Evolutionary conservation across 1,140 invertebrate genomes (phyloP).

Genomic region (Paramacrobiotus metropolitanus): DNA sequence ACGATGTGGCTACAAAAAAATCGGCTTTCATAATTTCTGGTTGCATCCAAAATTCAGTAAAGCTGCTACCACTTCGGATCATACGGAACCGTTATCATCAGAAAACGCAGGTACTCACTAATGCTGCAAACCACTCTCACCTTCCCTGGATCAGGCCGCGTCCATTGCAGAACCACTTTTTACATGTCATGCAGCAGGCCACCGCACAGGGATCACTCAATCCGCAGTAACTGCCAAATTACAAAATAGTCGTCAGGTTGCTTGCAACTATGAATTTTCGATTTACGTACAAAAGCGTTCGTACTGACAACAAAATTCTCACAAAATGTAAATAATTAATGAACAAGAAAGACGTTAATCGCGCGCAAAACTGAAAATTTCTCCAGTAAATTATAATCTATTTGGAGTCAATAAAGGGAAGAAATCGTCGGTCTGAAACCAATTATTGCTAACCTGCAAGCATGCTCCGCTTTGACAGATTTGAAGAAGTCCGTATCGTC

Average conservation of each 20-base stretch:
- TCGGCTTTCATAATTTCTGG: constrained; percentile 2
- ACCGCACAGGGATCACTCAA: constrained; percentile 93
- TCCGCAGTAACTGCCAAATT: constrained; percentile 71
- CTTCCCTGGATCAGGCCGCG: constrained; percentile 81
- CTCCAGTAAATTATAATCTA: too few species aligned
- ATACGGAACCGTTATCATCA: too few species aligned
- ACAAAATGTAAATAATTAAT: too few species aligned
- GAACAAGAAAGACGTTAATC: too few species aligned
- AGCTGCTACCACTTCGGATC: too few species aligned
- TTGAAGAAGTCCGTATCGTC: constrained; percentile 2
- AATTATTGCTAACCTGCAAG: constrained; percentile 75
- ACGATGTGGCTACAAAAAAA: constrained; percentile 64
- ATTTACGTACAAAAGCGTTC: not conserved
- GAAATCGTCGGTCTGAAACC: too few species aligned
- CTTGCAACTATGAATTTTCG: constrained; percentile 11
- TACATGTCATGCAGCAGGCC: constrained; percentile 91
- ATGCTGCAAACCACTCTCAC: too few species aligned
- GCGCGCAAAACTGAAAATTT: too few species aligned
- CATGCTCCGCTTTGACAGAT: constrained; percentile 39
- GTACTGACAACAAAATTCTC: constrained; percentile 1
- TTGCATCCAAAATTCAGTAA: not conserved
- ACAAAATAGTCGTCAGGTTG: too few species aligned
- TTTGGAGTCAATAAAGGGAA: too few species aligned
- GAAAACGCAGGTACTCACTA: not conserved
- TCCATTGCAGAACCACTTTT: constrained; percentile 99